Base-by-base conservation (phyloP, 2,888 invertebrate genomes). In the Ypsolopha scabrella region DNA sequence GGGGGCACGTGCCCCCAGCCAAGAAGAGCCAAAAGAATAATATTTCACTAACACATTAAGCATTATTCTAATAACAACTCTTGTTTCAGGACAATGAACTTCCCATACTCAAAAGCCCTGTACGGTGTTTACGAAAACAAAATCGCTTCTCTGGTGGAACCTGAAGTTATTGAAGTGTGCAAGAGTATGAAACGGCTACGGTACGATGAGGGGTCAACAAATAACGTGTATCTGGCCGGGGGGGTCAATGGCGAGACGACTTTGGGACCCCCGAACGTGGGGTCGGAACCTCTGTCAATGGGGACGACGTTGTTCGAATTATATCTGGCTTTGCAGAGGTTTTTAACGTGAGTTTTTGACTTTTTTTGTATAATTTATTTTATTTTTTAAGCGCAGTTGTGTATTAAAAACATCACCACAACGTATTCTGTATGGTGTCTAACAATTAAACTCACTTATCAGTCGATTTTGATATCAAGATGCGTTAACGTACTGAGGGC, bases 261-360 rank as follows among this genome's bases (percentile, higher is more conserved):
- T 0, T 33, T 87, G 8, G 88, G 88, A 0, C 63, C 78, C 1
- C 74, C 86, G 0, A 68, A 75, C 1, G 80, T 87, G 0, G 87
- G 89, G 6, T 76, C 88, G 11, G 92, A 93, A 58, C 91, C 93
- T 10, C 77, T 95, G 41, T 90, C 91, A 1, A 92, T 94, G 88
- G 96, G 96, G 0, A 97, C 96, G 1, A 93, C 94, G 2, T 81
- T 98, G 50, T 97, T 98, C 75, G 97, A 98, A 75, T 87, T 98
- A 7, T 98, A 98, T 77, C 88, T 98, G 57, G 91, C 95, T 0
- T 79, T 98, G 51, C 96, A 97, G 72, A 91, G 96, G 75, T 96
- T 96, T 81, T 89, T 93, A 44, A 86, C 89, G 89, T 90, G 83
- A 87, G 93, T 88, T 37, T 39, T 41, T 24, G 4, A 24, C 24